phyloP scores from a whole-genome alignment of 2,797 vertebrate genomes.

The Discoglossus pictus region DNA sequence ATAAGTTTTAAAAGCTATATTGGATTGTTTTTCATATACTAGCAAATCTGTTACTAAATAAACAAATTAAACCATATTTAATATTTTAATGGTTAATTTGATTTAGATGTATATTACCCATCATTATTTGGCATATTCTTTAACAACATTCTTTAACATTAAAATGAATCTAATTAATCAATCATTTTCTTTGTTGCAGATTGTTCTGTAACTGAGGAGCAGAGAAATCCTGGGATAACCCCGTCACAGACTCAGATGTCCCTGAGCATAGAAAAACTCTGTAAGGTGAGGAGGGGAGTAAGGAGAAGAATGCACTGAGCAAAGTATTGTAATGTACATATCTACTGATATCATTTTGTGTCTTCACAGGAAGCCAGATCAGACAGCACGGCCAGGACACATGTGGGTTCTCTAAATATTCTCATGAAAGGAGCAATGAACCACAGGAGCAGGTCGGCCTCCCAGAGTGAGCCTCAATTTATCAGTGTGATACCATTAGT shows the following conservation, averaged over 20 bases:
- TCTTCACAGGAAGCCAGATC: slow-evolving; percentile 7
- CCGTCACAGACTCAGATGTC: slow-evolving; percentile 16
- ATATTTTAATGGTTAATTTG: too few species aligned
- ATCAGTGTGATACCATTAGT: not conserved
- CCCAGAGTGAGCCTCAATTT: slow-evolving; percentile 27
- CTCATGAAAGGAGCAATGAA: slow-evolving; percentile 39
- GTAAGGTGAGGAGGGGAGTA: slow-evolving; percentile 18
- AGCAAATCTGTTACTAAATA: too few species aligned
- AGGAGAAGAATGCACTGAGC: too few species aligned
- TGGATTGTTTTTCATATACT: too few species aligned
- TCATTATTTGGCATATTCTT: too few species aligned
- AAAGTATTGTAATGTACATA: too few species aligned
- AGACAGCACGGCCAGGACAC: not conserved
- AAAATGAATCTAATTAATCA: too few species aligned
- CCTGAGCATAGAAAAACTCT: slow-evolving; percentile 5
- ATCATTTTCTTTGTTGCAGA: not conserved
- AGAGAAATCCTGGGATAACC: not conserved
- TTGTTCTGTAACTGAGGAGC: not conserved
- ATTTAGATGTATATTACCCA: too few species aligned
- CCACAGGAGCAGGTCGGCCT: slow-evolving; percentile 25
- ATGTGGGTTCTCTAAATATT: slow-evolving; percentile 20
- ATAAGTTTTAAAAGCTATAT: too few species aligned
- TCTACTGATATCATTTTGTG: not conserved
- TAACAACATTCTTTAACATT: too few species aligned
- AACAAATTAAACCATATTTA: too few species aligned